Percentiles rank a stretch among this genome's conserved stretches.
Evolutionary conservation across 2,797 vertebrate species (phyloP).

Genomic region (Anableps anableps): DNA sequence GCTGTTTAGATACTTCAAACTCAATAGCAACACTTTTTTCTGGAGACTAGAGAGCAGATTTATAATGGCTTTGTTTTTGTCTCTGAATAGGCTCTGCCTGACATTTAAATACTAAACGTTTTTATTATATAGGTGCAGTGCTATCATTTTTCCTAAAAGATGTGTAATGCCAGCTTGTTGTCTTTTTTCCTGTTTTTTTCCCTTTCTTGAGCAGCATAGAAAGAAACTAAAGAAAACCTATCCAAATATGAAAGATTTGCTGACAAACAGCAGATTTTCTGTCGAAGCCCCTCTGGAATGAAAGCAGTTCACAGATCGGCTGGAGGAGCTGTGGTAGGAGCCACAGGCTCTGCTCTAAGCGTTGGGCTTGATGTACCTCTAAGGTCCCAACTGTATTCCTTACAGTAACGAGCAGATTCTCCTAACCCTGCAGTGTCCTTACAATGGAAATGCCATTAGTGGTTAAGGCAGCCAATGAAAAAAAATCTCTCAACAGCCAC

Average conservation of each 20-base stretch:
- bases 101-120: background rate
- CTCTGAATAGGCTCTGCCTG: background rate
- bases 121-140: background rate
- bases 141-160: background rate
- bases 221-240: too few species aligned
- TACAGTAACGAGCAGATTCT: constrained; percentile 27
- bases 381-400: constrained; percentile 8
- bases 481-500: background rate
- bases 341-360: constrained; percentile 8
- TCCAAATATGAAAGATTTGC: too few species aligned
- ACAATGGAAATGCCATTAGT: constrained; percentile 17
- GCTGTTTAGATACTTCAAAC: background rate
- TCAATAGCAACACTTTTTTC: background rate
- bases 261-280: too few species aligned
- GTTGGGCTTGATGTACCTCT: constrained; percentile 32
- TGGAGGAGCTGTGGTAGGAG: too few species aligned
- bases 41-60: background rate
- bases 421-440: constrained; percentile 13
- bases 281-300: too few species aligned
- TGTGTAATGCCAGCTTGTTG: too few species aligned
- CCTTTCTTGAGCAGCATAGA: too few species aligned
- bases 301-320: too few species aligned
- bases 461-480: constrained; percentile 19
- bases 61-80: background rate
- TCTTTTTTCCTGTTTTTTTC: too few species aligned